Percentiles rank a stretch among this genome's conserved stretches.
Evolutionary conservation across 2,888 invertebrate species (phyloP).

Genomic region (Macaria notata): DNA sequence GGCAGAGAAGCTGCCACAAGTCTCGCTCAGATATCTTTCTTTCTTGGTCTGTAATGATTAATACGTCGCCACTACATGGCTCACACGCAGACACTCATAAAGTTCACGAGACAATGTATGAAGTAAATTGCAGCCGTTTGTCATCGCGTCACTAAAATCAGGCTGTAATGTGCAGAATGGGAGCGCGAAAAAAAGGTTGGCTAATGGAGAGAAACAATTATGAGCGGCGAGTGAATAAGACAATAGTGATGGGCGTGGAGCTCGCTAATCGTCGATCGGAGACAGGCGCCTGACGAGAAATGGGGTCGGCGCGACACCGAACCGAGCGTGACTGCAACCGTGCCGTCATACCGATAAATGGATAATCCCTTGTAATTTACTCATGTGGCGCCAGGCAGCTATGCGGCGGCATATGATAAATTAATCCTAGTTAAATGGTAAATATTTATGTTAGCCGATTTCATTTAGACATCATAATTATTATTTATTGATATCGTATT

Average conservation of each 20-base stretch:
- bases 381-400: constrained; percentile 20
- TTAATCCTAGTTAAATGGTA: too few relatives aligned
- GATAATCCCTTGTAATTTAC: constrained; percentile 40
- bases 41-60: constrained; percentile 48
- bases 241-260: constrained; percentile 68
- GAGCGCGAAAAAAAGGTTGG: constrained; percentile 23
- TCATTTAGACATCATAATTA: too few relatives aligned
- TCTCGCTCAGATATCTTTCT: too few relatives aligned
- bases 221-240: constrained; percentile 48
- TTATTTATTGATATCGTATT: too few relatives aligned
- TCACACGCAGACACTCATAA: constrained; percentile 38
- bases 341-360: constrained; percentile 57
- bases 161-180: constrained; percentile 27
- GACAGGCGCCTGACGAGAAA: constrained; percentile 60
- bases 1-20: too few relatives aligned
- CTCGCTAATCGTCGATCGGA: constrained; percentile 56
- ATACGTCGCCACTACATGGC: constrained; percentile 52
- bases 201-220: constrained; percentile 44
- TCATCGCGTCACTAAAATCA: constrained; percentile 43
- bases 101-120: constrained; percentile 38
- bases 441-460: too few relatives aligned
- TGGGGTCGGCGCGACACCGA: constrained; percentile 60
- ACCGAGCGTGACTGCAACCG: constrained; percentile 48
- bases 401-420: constrained; percentile 6
- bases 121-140: constrained; percentile 29